Evolutionary conservation across 2,113 vertebrate species (phyloP), one percentile per base, ranked within the genome.

Genomic region (Hymenochirus boettgeri): DNA sequence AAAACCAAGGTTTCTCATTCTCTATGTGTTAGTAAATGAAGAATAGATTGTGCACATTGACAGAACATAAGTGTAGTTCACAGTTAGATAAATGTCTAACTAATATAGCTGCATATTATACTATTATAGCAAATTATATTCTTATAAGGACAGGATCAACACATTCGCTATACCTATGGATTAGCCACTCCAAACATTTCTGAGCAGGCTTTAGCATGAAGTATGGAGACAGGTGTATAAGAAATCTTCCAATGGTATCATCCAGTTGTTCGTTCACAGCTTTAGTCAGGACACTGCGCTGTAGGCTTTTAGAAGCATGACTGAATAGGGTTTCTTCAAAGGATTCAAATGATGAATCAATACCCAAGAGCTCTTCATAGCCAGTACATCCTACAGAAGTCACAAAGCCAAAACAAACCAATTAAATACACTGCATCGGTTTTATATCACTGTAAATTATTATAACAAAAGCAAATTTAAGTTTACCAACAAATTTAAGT

Each of bases 101-200:
- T n/a, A n/a, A n/a, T n/a, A n/a, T n/a, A n/a, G n/a, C n/a, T n/a
- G n/a, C n/a, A n/a, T n/a, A n/a, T n/a, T n/a, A n/a, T n/a, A n/a
- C n/a, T n/a, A n/a, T n/a, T n/a, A n/a, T n/a, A n/a, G n/a, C n/a
- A n/a, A n/a, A n/a, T n/a, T n/a, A n/a, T n/a, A n/a, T n/a, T n/a
- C n/a, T n/a, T n/a, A n/a, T n/a, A n/a, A n/a, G n/a, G n/a, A n/a
- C n/a, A n/a, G n/a, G n/a, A n/a, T n/a, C n/a, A n/a, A 10, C 29
- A 31, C 5, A 18, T 2, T n/a, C n/a, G n/a, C 11, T 1, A 55
- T 87, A 99, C 96, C 96, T 95, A 75, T 94, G 90, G 74, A 99
- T 82, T 23, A 99, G 86, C 96, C 96, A 99, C 65, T 99, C 95
- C 8, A 98, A 83, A 79, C 96, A 99, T 77, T 99, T 99, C 78